phyloP scores from a whole-genome alignment of 2,888 invertebrate species.

The Automeris io region DNA sequence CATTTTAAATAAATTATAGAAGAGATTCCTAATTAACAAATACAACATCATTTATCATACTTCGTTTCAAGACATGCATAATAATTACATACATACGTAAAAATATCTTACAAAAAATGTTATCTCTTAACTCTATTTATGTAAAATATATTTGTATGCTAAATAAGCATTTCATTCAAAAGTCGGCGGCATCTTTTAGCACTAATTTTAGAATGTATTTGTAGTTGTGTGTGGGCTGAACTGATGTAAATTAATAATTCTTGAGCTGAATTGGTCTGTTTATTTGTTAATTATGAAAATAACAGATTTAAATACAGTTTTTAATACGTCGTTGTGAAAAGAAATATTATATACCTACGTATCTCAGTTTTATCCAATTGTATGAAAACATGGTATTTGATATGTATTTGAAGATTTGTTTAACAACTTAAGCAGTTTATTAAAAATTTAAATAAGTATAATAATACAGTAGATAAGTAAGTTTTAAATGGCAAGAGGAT shows the following conservation, averaged over 20 bases:
- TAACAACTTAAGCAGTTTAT: too few relatives aligned
- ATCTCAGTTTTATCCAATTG: too few relatives aligned
- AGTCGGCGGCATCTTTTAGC: slow-evolving; percentile 20
- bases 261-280: neutral
- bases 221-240: slow-evolving; percentile 19
- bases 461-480: too few relatives aligned
- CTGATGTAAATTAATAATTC: neutral
- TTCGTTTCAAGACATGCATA: too few relatives aligned
- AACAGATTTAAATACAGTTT: neutral
- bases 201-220: slow-evolving; percentile 26
- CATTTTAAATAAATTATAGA: too few relatives aligned
- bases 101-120: slow-evolving; percentile 21
- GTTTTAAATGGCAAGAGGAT: too few relatives aligned
- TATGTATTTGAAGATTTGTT: too few relatives aligned
- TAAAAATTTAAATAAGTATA: too few relatives aligned
- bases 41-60: too few relatives aligned
- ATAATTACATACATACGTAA: too few relatives aligned
- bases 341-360: neutral
- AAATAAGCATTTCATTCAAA: slow-evolving; percentile 28
- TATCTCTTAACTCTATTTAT: slow-evolving; percentile 18
- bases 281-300: neutral
- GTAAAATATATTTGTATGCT: slow-evolving; percentile 25
- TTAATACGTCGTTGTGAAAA: neutral
- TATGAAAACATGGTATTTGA: too few relatives aligned
- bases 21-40: too few relatives aligned